Evolutionary conservation across 2,113 vertebrate genomes (phyloP).

Genomic region (Nothobranchius kuhntae): DNA sequence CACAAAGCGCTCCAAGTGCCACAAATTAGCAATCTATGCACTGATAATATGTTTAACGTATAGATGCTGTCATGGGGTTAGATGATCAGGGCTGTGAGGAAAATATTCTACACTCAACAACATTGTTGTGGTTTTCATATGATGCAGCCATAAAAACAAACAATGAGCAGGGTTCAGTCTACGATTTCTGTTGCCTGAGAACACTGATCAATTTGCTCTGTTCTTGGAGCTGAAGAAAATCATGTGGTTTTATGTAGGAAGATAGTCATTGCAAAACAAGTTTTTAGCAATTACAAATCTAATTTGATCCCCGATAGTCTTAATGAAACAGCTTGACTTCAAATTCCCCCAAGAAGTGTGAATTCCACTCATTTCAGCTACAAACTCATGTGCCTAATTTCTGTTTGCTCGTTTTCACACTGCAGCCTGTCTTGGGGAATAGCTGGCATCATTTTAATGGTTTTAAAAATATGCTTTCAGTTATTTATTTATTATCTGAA

Average conservation of each 20-base stretch:
- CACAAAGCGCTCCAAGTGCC: too few species aligned
- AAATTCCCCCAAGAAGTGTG: conserved; percentile 12
- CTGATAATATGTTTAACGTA: too few species aligned
- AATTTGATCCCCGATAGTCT: conserved; percentile 23
- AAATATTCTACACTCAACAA: too few species aligned
- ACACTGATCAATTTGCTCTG: neutral
- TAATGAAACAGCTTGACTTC: conserved; percentile 8
- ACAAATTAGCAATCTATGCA: too few species aligned
- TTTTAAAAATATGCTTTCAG: conserved; percentile 30
- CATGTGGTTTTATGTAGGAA: neutral
- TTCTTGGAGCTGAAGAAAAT: neutral
- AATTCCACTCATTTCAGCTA: conserved; percentile 27
- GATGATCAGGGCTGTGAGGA: too few species aligned
- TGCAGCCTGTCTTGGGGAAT: conserved; percentile 11
- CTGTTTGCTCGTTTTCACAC: conserved; percentile 20
- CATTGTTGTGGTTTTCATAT: too few species aligned
- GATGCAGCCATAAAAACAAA: too few species aligned
- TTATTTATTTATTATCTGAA: conserved; percentile 12
- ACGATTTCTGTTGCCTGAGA: neutral
- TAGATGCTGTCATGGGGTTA: too few species aligned
- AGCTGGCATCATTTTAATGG: conserved; percentile 21
- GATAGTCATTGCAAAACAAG: conserved; percentile 13
- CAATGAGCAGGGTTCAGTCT: neutral
- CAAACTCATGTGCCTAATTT: conserved; percentile 34
- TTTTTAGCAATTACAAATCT: conserved; percentile 25